These are phyloP conservation scores for Vultur gryphus DNA, from an alignment of 2,797 vertebrate genomes.

Conservation along the genomic window DNA sequence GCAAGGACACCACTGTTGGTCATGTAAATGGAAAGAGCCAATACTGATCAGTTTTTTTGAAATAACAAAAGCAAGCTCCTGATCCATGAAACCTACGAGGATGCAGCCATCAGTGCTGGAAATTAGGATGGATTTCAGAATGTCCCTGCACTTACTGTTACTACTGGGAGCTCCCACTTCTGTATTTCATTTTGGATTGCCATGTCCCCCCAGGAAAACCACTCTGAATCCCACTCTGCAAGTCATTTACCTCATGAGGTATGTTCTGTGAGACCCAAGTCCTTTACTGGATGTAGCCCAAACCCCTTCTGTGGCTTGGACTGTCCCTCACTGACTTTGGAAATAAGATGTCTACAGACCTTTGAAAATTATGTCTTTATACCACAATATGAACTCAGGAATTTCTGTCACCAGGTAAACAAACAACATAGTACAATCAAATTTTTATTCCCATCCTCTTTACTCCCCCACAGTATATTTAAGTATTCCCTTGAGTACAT, in stretches of 20 bases:
- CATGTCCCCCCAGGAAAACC: neutral
- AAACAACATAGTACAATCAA: neutral
- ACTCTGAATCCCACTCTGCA: neutral
- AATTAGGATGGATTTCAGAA: neutral
- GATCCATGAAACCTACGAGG: neutral
- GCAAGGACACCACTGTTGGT: neutral
- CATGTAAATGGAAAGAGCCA: neutral
- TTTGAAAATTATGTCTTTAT: neutral
- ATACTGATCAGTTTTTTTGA: neutral
- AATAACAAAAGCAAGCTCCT: neutral
- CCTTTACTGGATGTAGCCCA: neutral
- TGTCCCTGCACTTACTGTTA: neutral
- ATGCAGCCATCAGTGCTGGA: neutral
- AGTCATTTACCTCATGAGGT: neutral
- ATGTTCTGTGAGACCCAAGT: neutral
- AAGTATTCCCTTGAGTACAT: neutral
- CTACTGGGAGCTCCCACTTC: neutral
- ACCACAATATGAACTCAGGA: neutral
- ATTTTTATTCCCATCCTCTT: neutral
- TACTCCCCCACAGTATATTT: neutral
- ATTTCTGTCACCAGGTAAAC: neutral
- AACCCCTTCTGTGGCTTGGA: neutral
- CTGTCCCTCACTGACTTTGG: neutral
- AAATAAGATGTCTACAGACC: neutral
- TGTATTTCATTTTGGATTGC: neutral